Base-by-base conservation (phyloP, 2,888 invertebrate genomes). In the Leptarthrus brevirostris region DNA sequence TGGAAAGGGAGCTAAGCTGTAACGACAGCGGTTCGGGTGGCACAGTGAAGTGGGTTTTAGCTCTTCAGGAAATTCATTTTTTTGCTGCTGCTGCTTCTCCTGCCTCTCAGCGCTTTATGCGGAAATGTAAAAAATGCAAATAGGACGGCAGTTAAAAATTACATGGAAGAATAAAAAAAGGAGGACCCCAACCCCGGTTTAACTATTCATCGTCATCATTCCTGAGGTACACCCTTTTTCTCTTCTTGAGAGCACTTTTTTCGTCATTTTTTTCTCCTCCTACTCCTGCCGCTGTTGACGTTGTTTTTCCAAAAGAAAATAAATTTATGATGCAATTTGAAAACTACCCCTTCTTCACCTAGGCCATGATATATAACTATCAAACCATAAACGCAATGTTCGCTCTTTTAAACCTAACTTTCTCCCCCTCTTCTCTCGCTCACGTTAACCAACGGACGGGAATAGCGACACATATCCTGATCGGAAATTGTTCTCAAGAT, bases 401-500 rank as follows among this genome's bases (percentile, higher is more conserved):
- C n/a, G n/a, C n/a, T n/a, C n/a, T n/a, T n/a, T n/a, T n/a, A n/a
- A n/a, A n/a, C n/a, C n/a, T n/a, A n/a, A n/a, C n/a, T n/a, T n/a
- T n/a, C n/a, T n/a, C n/a, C n/a, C n/a, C n/a, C n/a, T n/a, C n/a
- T n/a, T n/a, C n/a, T n/a, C n/a, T n/a, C n/a, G n/a, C n/a, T n/a
- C n/a, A n/a, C n/a, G n/a, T n/a, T n/a, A n/a, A n/a, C n/a, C n/a
- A n/a, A n/a, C n/a, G n/a, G n/a, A n/a, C n/a, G n/a, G n/a, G n/a
- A n/a, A n/a, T n/a, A n/a, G 54, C n/a, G 54, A n/a, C 24, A 26
- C 54, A 26, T 54, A 26, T 54, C 54, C 54, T 54, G 30, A 26
- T 26, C 54, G 54, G 54, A 54, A 26, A 54, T 54, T 54, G 54
- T 54, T 26, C 14, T 54, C 54, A 54, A 14, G n/a, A 54, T 54